phyloP scores from a whole-genome alignment of 2,888 invertebrate genomes.

The Chymomyza amoena region DNA sequence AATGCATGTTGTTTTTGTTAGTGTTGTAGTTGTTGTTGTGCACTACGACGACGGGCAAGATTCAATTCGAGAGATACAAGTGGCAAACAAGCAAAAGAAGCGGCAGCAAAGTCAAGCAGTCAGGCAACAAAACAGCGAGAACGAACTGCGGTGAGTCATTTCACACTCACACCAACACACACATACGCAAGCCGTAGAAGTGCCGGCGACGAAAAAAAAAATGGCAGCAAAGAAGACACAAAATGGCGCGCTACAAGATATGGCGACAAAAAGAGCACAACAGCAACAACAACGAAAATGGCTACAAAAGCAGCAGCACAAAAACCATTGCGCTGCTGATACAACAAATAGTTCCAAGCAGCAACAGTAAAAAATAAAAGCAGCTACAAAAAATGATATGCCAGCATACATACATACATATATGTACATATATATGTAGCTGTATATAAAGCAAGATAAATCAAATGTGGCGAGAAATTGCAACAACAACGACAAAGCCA shows the following conservation, averaged over 20 bases:
- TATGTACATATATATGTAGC: slow-evolving; percentile 36
- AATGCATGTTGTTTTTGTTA: not conserved
- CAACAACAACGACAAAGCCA: slow-evolving; percentile 52
- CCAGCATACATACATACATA: slow-evolving; percentile 38
- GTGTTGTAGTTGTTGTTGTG: slow-evolving; percentile 8
- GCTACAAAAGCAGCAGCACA: slow-evolving; percentile 11
- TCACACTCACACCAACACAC: slow-evolving; percentile 27
- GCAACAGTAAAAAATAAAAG: not conserved
- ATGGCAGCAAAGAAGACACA: slow-evolving; percentile 9
- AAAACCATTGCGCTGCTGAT: slow-evolving; percentile 24
- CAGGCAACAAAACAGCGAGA: slow-evolving; percentile 30
- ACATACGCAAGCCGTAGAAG: not conserved
- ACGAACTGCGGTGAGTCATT: slow-evolving; percentile 62
- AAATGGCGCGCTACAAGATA: slow-evolving; percentile 3
- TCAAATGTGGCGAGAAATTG: slow-evolving; percentile 75
- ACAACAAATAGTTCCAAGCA: slow-evolving; percentile 19
- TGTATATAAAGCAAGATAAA: slow-evolving; percentile 70
- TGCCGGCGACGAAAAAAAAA: slow-evolving; percentile 5
- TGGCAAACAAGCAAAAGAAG: slow-evolving; percentile 50
- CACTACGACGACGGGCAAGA: slow-evolving; percentile 64
- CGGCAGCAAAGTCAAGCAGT: slow-evolving; percentile 53
- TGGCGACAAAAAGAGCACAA: slow-evolving; percentile 21
- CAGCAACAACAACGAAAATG: not conserved
- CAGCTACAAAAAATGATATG: slow-evolving; percentile 36
- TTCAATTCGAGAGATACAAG: slow-evolving; percentile 72